Conservation (phyloP, 2,113 vertebrate species). For the Hipposideros armiger region DNA sequence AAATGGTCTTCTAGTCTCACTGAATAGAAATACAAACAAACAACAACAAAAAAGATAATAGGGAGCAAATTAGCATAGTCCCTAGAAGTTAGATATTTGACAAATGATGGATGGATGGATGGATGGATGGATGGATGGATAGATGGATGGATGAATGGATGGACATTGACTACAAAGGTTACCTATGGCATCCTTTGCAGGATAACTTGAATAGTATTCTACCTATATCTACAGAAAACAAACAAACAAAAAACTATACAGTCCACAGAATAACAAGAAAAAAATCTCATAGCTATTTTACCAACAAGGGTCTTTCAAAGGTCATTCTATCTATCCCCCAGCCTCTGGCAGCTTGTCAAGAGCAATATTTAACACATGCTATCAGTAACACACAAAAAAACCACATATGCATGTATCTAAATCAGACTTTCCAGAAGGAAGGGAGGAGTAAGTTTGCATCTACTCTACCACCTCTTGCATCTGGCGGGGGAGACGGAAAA, state of each 20-base stretch:
- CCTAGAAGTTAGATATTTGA: background rate
- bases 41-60: background rate
- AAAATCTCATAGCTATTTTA: background rate
- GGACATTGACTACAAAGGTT: background rate
- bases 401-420: background rate
- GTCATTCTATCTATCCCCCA: conserved; percentile 51
- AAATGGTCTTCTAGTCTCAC: background rate
- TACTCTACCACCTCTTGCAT: conserved; percentile 69
- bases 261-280: conserved; percentile 17
- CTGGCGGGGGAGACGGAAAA: conserved; percentile 78
- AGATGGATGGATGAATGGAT: background rate
- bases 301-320: conserved; percentile 53
- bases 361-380: background rate
- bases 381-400: conserved; percentile 58
- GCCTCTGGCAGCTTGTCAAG: conserved; percentile 61
- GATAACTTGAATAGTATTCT: background rate
- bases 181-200: background rate
- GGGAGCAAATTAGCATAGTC: background rate
- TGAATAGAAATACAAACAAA: conserved; percentile 16
- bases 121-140: background rate
- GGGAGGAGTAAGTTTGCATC: conserved; percentile 40
- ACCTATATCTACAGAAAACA: background rate
- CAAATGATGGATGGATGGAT: background rate
- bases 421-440: conserved; percentile 71
- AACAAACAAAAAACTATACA: background rate